Conservation (phyloP, 1,140 invertebrate species). For the Leptinotarsa defecta region DNA sequence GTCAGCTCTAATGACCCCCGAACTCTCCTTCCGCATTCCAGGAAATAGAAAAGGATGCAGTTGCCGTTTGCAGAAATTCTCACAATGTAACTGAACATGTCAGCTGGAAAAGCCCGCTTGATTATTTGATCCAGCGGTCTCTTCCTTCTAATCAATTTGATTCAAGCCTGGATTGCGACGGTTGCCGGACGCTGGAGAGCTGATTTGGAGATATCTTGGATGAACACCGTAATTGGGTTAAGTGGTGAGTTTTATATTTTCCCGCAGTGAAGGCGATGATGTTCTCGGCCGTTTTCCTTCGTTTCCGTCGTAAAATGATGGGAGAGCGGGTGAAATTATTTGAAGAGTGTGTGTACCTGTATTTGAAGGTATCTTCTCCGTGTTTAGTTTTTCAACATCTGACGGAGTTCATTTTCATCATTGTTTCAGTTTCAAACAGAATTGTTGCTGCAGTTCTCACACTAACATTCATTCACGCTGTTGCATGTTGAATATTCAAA, state of each 20-base stretch:
- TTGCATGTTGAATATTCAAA: too few relatives aligned
- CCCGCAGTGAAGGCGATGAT: neutral
- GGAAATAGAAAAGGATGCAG: neutral
- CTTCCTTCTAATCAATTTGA: conserved; percentile 6
- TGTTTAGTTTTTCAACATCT: too few relatives aligned
- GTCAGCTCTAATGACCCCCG: neutral
- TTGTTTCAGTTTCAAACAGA: too few relatives aligned
- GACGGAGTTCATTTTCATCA: too few relatives aligned
- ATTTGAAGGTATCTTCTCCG: neutral
- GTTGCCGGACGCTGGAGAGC: neutral
- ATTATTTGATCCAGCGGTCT: conserved; percentile 8
- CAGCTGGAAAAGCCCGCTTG: conserved; percentile 4
- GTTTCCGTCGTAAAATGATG: neutral
- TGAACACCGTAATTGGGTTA: neutral
- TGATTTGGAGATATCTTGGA: conserved; percentile 1
- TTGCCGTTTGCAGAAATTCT: conserved; percentile 8
- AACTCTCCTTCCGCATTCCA: neutral
- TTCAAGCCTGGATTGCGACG: neutral
- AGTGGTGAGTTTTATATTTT: conserved; percentile 2
- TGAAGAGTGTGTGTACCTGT: neutral
- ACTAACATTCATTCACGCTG: too few relatives aligned
- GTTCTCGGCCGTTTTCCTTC: neutral
- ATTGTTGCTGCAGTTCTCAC: too few relatives aligned
- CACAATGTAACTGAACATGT: conserved; percentile 8
- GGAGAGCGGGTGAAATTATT: neutral